Conservation (phyloP, 1,140 invertebrate species). For the Laupala kohalensis region DNA sequence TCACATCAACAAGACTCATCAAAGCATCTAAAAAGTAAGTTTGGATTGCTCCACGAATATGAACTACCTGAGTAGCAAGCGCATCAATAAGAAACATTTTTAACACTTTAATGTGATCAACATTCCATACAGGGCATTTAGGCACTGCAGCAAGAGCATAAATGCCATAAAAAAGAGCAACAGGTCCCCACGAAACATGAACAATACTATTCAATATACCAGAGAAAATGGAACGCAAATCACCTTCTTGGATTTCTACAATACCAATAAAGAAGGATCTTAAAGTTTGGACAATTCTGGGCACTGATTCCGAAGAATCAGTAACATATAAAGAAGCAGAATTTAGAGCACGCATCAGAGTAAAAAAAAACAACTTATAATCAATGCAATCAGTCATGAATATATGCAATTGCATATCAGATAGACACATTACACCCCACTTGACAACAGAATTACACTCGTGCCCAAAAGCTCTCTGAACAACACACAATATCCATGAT, state of each 20-base stretch:
- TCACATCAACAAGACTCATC: constrained; percentile 11
- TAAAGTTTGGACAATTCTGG: not conserved
- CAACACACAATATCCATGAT: constrained; percentile 30
- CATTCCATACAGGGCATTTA: constrained; percentile 6
- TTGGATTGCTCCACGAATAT: constrained; percentile 21
- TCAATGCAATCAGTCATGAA: not conserved
- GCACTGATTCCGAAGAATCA: too few species aligned
- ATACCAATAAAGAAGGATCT: not conserved
- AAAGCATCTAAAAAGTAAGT: constrained; percentile 16
- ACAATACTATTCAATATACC: not conserved
- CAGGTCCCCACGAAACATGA: constrained; percentile 23
- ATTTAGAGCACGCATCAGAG: constrained; percentile 4
- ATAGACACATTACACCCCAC: constrained; percentile 26
- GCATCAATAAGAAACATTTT: constrained; percentile 18
- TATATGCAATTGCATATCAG: constrained; percentile 18
- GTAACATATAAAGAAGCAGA: not conserved
- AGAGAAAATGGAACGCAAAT: not conserved
- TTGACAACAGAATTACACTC: constrained; percentile 32
- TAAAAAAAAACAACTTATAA: not conserved
- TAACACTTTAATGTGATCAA: constrained; percentile 9
- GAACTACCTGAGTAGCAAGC: constrained; percentile 18
- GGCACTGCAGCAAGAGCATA: constrained; percentile 16
- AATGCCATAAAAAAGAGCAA: constrained; percentile 27
- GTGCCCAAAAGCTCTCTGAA: constrained; percentile 30
- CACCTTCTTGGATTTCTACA: not conserved